Conservation (phyloP, 1,140 invertebrate genomes). For the Brachionus rubens region DNA sequence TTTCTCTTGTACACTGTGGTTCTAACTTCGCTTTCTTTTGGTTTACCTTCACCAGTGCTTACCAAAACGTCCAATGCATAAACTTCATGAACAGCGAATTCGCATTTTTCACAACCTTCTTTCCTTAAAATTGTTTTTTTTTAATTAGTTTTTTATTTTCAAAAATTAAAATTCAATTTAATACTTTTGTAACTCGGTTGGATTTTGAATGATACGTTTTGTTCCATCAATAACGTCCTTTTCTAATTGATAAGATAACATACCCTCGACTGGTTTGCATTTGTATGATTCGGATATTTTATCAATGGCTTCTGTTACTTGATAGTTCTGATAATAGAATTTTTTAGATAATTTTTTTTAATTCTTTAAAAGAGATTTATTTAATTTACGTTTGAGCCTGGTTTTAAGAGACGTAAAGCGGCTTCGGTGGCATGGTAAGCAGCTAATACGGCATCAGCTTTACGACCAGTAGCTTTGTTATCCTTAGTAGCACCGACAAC, state of each 20-base stretch:
- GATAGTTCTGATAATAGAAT: constrained; percentile 67
- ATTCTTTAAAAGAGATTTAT: background rate
- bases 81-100: constrained; percentile 92
- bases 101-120: constrained; percentile 94
- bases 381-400: constrained; percentile 74
- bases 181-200: constrained; percentile 80
- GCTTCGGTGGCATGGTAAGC: constrained; percentile 91
- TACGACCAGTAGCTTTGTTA: constrained; percentile 70
- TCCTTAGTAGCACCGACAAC: constrained; percentile 74
- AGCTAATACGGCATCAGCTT: constrained; percentile 90
- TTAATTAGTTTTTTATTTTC: background rate
- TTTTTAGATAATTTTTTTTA: background rate
- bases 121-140: constrained; percentile 58
- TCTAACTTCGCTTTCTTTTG: constrained; percentile 81
- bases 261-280: constrained; percentile 90
- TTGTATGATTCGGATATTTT: constrained; percentile 86
- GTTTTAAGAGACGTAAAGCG: constrained; percentile 83
- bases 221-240: constrained; percentile 86
- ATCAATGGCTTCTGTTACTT: constrained; percentile 85
- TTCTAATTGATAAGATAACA: constrained; percentile 82
- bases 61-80: constrained; percentile 97
- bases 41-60: constrained; percentile 79
- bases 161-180: constrained; percentile 50
- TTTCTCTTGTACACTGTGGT: constrained; percentile 98
- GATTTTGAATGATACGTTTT: constrained; percentile 97